Evolutionary conservation across 2,888 invertebrate species (phyloP), one percentile per base, ranked within the genome.

Genomic region (Drosophila kambysellisi): DNA sequence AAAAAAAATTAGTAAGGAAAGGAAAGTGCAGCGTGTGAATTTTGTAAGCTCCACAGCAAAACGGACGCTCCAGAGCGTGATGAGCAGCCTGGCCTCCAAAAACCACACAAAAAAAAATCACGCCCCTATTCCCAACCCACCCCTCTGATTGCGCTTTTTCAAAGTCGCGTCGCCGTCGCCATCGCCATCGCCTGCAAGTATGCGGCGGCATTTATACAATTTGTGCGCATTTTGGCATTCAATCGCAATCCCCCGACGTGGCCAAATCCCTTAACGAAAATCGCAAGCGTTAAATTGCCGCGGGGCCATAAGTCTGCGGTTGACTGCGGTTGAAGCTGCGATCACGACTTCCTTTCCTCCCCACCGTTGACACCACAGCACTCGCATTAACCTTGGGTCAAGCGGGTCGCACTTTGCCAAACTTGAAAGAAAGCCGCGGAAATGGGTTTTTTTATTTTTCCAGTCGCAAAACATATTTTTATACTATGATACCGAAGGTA

Each of bases 211-310:
- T 78, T 79, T 79, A 68, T 58, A 60, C 83, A 83, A 83, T 85
- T 83, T 83, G 85, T 83, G 88, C 82, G 85, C 85, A 85, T 85
- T 84, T 79, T 79, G 85, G 88, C 84, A 84, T 88, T 84, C 84
- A 84, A 84, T 84, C 82, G 85, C 75, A 69, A 74, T 75, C 67
- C 76, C 81, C 54, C 65, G 67, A 69, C 67, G 52, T 67, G 50
- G 61, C 57, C 70, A 81, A 83, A 87, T 83, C 82, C 87, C 84
- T 80, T 82, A 76, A 63, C 88, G 65, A 72, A 80, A 85, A 82
- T 85, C 88, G 88, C 78, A 75, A 88, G 88, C 85, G 88, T 85
- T 85, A 85, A 85, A 85, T 85, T 85, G 85, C 82, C 83, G 85
- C 69, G 62, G 72, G 74, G 75, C 75, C 75, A 79, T 81, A 87